A percentile compares a stretch with the other conserved stretches of the same genome.
Evolutionary conservation across 1,140 invertebrate genomes (phyloP).

Genomic region (Pseudomyrmex flavicornis): DNA sequence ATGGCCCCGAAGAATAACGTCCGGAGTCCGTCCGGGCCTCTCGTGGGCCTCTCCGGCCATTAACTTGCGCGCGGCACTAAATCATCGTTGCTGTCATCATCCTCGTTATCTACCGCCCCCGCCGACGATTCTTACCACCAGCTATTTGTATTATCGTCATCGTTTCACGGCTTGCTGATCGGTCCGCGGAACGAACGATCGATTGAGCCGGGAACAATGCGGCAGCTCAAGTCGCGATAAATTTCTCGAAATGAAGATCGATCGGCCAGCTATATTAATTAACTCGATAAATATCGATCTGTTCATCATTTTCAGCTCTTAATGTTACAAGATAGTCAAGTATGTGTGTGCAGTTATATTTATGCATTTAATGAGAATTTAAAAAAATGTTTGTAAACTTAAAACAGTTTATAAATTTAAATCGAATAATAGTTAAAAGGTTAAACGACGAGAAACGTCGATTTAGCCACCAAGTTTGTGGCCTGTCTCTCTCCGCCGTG

Average conservation of each 20-base stretch:
- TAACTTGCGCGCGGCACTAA: conserved; percentile 80
- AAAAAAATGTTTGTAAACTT: no score
- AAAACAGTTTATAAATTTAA: not conserved
- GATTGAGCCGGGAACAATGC: not conserved
- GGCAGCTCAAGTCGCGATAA: conserved; percentile 11
- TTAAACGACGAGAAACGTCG: conserved; percentile 32
- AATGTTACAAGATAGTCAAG: not conserved
- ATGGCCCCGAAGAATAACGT: conserved; percentile 77
- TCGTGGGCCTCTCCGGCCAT: conserved; percentile 72
- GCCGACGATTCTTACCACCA: conserved; percentile 73
- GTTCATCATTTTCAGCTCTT: conserved; percentile 6
- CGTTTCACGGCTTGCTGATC: conserved; percentile 57
- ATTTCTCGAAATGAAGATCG: conserved; percentile 35
- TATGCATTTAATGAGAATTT: no score
- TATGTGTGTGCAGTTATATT: no score
- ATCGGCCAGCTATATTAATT: conserved; percentile 26
- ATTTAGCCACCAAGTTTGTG: conserved; percentile 28
- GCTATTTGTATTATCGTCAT: conserved; percentile 75
- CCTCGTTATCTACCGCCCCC: conserved; percentile 82
- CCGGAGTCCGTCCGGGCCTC: conserved; percentile 54
- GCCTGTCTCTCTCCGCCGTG: conserved; percentile 11
- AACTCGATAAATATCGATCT: conserved; percentile 7
- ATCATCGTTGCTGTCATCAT: conserved; percentile 84
- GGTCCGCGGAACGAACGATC: conserved; percentile 42
- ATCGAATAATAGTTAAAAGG: conserved; percentile 29